phyloP scores from a whole-genome alignment of 2,888 invertebrate genomes.

The Portevinia maculata region DNA sequence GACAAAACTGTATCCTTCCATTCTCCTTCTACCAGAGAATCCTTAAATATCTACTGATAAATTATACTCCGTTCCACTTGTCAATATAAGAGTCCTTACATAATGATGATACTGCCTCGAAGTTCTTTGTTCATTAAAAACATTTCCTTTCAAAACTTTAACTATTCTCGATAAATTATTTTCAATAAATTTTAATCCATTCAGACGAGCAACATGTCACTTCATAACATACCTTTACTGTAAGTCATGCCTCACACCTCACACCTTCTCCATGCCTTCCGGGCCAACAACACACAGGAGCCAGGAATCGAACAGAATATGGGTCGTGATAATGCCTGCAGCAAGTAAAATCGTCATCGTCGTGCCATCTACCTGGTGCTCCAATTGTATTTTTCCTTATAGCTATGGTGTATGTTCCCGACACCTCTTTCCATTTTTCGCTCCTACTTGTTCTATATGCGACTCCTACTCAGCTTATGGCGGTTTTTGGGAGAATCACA shows the following conservation, averaged over 20 bases:
- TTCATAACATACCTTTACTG: background rate
- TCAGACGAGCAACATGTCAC: background rate
- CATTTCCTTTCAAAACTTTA: background rate
- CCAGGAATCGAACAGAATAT: slow-evolving; percentile 29
- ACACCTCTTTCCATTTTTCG: background rate
- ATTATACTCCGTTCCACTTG: too few relatives aligned
- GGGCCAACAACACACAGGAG: slow-evolving; percentile 3
- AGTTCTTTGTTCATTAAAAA: too few relatives aligned
- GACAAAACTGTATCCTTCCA: too few relatives aligned
- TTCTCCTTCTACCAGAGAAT: too few relatives aligned
- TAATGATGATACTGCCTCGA: too few relatives aligned
- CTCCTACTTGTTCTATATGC: background rate
- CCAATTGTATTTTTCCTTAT: slow-evolving; percentile 33
- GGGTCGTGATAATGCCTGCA: slow-evolving; percentile 59
- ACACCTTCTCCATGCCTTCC: background rate
- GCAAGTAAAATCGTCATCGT: slow-evolving; percentile 60
- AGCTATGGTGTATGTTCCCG: background rate
- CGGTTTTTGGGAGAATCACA: slow-evolving; percentile 68
- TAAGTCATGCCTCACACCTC: too few relatives aligned
- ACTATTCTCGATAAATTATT: background rate
- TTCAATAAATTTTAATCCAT: background rate
- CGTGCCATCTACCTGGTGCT: slow-evolving; percentile 49
- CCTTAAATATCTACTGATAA: too few relatives aligned
- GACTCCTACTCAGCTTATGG: slow-evolving; percentile 39
- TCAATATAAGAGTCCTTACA: too few relatives aligned